Evolutionary conservation across 2,797 vertebrate genomes (phyloP), one percentile per base, ranked within the genome.

Genomic region (Buphagus erythrorhynchus): DNA sequence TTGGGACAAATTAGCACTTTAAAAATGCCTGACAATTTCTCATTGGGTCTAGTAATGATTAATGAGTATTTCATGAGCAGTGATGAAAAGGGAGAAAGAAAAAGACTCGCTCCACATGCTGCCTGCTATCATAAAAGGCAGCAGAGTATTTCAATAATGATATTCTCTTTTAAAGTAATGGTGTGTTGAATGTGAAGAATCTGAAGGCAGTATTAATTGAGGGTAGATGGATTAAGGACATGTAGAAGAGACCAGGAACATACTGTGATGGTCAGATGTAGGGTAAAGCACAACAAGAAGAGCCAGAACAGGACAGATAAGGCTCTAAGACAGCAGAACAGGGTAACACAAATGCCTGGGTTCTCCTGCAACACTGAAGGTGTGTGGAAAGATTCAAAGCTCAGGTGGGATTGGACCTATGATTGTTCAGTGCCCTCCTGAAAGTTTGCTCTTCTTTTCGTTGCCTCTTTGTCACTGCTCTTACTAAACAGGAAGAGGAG

Each of bases 61-160:
- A 93, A 85, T 85, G 77, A 90, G 76, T 38, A 68, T 72, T 94
- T 94, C 16, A 86, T 54, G 43, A 93, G 75, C 21, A 69, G 48
- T 80, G 57, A 78, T 78, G 48, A 92, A 95, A 97, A 94, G 54
- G 22, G 20, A 68, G 58, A 83, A 87, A 79, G 63, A 65, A 86
- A 86, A 77, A 76, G n/a, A 57, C 61, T 85, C 0, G 0, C 13
- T 93, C 33, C 24, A 71, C 68, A 57, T 4, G 5, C 40, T 89
- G 77, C 71, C 54, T 69, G 63, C 72, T 93, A 77, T 91, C 78
- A 90, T 83, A 83, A 91, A 93, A 95, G 35, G 61, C 89, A 94
- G 57, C 38, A 67, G 38, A 83, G 52, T 91, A 93, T 90, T 93
- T 79, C 19, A 86, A 36, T 81, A 83, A 88, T 77, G 0, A 74